These are phyloP conservation scores for Apotomis betuletana DNA, from an alignment of 2,888 invertebrate species.

Conservation along the genomic window DNA sequence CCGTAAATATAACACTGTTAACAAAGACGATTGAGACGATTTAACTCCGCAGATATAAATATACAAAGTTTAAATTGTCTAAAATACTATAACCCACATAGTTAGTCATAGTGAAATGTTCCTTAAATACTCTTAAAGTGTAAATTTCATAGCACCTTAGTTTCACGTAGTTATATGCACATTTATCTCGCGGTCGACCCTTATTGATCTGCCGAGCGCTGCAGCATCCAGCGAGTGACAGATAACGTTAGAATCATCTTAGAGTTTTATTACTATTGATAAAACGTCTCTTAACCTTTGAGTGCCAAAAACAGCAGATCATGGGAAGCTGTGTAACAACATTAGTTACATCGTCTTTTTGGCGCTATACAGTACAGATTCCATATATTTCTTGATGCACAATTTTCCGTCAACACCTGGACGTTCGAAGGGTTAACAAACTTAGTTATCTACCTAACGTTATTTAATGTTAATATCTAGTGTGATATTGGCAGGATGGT, in stretches of 20 bases:
- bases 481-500: constrained; percentile 82
- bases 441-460: background rate
- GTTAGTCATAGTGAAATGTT: background rate
- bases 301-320: too few species aligned
- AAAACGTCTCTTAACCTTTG: background rate
- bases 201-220: constrained; percentile 69
- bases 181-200: constrained; percentile 56
- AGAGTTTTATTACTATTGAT: background rate
- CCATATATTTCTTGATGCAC: too few species aligned
- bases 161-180: constrained; percentile 36
- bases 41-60: background rate
- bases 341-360: too few species aligned
- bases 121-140: background rate
- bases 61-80: background rate
- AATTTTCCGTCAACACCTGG: too few species aligned
- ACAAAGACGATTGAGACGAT: background rate
- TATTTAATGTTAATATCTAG: background rate
- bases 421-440: too few species aligned
- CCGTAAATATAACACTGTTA: background rate
- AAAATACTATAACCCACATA: background rate
- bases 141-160: constrained; percentile 13
- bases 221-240: constrained; percentile 59
- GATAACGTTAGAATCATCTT: constrained; percentile 31
- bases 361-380: too few species aligned
- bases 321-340: too few species aligned